These are phyloP conservation scores for Psix sp. DNA, from an alignment of 1,140 invertebrate genomes.

Conservation along the genomic window DNA sequence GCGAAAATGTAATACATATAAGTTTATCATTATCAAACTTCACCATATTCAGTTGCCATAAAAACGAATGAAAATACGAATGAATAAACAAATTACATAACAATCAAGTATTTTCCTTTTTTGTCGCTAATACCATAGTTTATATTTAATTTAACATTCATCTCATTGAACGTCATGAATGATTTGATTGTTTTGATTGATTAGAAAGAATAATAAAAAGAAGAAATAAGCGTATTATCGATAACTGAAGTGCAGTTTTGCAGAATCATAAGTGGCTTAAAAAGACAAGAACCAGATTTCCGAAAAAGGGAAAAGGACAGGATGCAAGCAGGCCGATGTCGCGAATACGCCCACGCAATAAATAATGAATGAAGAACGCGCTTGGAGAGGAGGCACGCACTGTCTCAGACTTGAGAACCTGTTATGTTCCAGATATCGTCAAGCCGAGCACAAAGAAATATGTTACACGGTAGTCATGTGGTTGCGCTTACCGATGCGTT, in stretches of 20 bases:
- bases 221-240: too few relatives aligned
- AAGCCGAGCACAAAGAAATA: conserved; percentile 39
- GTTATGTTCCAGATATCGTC: conserved; percentile 66
- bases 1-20: too few relatives aligned
- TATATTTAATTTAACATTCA: too few relatives aligned
- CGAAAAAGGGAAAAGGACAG: conserved; percentile 70
- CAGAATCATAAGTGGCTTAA: conserved; percentile 14
- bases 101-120: too few relatives aligned
- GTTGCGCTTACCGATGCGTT: conserved; percentile 17
- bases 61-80: too few relatives aligned
- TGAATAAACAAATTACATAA: too few relatives aligned
- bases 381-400: conserved; percentile 39
- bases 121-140: too few relatives aligned
- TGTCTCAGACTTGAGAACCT: conserved; percentile 64
- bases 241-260: conserved; percentile 24
- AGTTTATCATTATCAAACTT: too few relatives aligned
- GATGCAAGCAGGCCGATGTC: conserved; percentile 64
- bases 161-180: too few relatives aligned
- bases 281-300: conserved; percentile 69
- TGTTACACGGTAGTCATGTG: conserved; percentile 24
- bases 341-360: conserved; percentile 63
- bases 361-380: conserved; percentile 64
- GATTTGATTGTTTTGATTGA: too few relatives aligned
- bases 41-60: too few relatives aligned
- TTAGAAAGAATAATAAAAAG: too few relatives aligned